Conservation (phyloP, 2,113 vertebrate genomes). For the Passer domesticus region DNA sequence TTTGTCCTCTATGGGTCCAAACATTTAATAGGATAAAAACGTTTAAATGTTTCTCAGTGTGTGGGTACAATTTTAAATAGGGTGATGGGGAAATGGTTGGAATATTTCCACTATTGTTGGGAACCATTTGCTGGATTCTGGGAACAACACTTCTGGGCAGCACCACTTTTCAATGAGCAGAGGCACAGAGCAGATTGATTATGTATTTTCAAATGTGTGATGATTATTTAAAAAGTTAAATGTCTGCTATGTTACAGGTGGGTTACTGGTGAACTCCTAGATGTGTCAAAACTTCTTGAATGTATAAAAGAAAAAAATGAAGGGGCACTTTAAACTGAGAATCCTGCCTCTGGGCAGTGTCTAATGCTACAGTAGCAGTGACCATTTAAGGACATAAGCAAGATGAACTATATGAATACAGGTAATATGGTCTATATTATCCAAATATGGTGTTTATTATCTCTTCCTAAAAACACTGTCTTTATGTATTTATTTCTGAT, state of each 20-base stretch:
- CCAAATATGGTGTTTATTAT: neutral
- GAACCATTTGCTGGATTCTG: neutral
- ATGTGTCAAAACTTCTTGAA: neutral
- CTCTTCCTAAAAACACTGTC: neutral
- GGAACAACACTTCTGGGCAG: neutral
- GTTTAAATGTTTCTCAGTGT: neutral
- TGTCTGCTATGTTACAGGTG: neutral
- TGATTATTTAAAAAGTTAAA: neutral
- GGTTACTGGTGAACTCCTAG: neutral
- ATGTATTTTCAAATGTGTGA: neutral
- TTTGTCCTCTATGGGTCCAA: neutral
- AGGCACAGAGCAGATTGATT: neutral
- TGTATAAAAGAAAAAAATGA: neutral
- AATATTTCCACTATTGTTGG: slow-evolving; percentile 2
- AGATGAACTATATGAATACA: neutral
- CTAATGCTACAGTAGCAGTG: neutral
- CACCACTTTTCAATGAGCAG: neutral
- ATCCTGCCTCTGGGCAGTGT: neutral
- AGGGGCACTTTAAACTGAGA: neutral
- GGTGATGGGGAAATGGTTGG: neutral
- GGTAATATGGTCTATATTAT: neutral
- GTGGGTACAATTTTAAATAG: neutral
- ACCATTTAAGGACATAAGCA: neutral
- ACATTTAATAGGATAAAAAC: neutral
- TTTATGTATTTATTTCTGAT: neutral